Evolutionary conservation across 2,797 vertebrate species (phyloP), one percentile per base, ranked within the genome.

Genomic region (Crax fasciolata): DNA sequence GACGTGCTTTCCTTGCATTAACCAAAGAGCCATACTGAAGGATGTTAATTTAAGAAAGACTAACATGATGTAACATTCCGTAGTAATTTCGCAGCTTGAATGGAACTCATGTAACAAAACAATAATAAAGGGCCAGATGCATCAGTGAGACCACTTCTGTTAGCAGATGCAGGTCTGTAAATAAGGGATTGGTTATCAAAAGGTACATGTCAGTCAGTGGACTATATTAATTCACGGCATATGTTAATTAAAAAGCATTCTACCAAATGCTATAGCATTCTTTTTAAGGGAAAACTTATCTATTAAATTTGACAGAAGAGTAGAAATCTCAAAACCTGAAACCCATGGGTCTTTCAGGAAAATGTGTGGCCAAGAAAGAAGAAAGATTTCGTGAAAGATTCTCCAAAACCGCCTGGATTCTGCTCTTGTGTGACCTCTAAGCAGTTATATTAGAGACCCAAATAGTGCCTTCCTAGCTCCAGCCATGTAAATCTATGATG

Each of bases 41-140:
- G 15, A 75, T 80, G 65, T 44, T 92, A 72, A 84, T 92, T 87
- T 68, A 83, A 70, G 73, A 75, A 92, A 83, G 62, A 92, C 81
- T 54, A 81, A 41, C 5, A 23, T 30, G 58, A 55, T 49, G 44
- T 51, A 89, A 77, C 43, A 70, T 86, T 89, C 82, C 39, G 27
- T 38, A 70, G 55, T 91, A 59, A 80, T 68, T 78, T 35, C 93
- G 76, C 82, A 76, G 21, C 84, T 92, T 87, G 43, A 59, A 61
- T 52, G 63, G 62, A 57, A 44, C 25, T 93, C 35, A 10, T 51
- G 25, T 71, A 83, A 58, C 28, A 74, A 87, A 93, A 61, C 19
- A 83, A 46, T 85, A 67, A 70, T 83, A 71, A 85, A 75, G 24
- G 51, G 19, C 46, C 61, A 63, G 52, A 39, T 90, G 46, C 25